phyloP scores from a whole-genome alignment of 2,888 invertebrate species.

The Trichopria drosophilae region DNA sequence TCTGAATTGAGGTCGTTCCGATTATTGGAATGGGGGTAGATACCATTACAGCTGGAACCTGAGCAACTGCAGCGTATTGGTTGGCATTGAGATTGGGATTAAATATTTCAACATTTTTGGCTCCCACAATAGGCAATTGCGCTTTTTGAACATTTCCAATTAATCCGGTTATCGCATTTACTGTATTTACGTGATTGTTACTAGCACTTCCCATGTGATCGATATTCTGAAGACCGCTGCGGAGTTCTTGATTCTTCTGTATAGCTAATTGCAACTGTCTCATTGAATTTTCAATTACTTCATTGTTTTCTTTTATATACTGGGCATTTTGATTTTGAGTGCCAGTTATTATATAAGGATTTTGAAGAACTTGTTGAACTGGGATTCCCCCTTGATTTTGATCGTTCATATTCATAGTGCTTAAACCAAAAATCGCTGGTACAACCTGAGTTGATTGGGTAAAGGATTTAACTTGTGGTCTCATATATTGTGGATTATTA shows the following conservation, averaged over 20 bases:
- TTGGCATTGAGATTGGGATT: conserved; percentile 52
- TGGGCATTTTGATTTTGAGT: conserved; percentile 40
- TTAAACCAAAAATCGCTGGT: conserved; percentile 45
- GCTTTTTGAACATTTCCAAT: conserved; percentile 38
- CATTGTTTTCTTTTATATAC: conserved; percentile 42
- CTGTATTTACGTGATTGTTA: conserved; percentile 37
- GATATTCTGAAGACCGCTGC: conserved; percentile 18
- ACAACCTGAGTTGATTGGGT: conserved; percentile 44
- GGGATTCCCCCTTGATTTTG: too few species aligned
- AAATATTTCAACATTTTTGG: conserved; percentile 52
- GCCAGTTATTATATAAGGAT: conserved; percentile 27
- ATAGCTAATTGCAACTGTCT: conserved; percentile 45
- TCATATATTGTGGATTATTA: conserved; percentile 35
- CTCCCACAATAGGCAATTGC: conserved; percentile 48
- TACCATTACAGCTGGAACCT: conserved; percentile 47
- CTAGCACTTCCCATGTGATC: conserved; percentile 47
- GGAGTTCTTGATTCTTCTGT: conserved; percentile 42
- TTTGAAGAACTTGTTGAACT: conserved; percentile 32
- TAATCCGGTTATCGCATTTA: conserved; percentile 34
- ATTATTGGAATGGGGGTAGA: conserved; percentile 54
- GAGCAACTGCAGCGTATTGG: conserved; percentile 42
- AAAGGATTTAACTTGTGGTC: conserved; percentile 16
- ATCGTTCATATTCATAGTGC: conserved; percentile 36
- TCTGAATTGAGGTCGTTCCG: conserved; percentile 46
- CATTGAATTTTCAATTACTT: conserved; percentile 44